Base-by-base conservation (phyloP, 2,797 vertebrate genomes). In the Characodon lateralis region DNA sequence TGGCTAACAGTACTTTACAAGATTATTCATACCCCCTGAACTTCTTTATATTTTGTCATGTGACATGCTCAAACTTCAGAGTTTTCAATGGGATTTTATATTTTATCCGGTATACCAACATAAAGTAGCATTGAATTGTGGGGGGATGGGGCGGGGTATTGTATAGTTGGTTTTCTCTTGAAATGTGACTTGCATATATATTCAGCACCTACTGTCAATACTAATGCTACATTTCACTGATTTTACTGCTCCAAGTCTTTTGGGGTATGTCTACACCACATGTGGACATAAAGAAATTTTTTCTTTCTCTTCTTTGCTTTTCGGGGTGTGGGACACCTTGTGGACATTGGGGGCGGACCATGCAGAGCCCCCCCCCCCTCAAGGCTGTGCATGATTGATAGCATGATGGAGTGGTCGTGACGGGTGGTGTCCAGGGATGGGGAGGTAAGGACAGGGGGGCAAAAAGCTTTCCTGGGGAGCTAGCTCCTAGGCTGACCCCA, bases 1-100 rank as follows among this genome's bases (percentile, higher is more conserved):
- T 83, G 74, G 51, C 69, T 83, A 41, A 1, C 24, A 46, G 24
- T 46, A 41, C 13, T 46, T 69, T 46, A n/a, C 10, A 46, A 46
- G 20, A 66, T 41, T 43, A 68, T 68, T 41, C 41, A 16, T n/a
- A 24, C 22, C 9, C 12, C 14, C 20, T n/a, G 20, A 68, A 43
- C 14, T 13, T 8, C 31, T 63, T 63, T 16, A 63, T 8, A 63
- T 43, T 63, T 68, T 43, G 5, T n/a, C 39, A 46, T 43, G 24
- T 26, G 5, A 69, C 6, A 41, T 41, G 9, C 10, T 1, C 39
- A 68, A n/a, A 43, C 35, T 43, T 68, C 2, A 18, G 13, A 26
- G 22, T 46, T 69, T 69, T 69, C 16, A 46, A 20, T 9, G 6
- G 2, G 3, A 46, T 46, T 69, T 16, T 43, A 69, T 26, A 46